These are phyloP conservation scores for Nasua narica DNA, from an alignment of 2,797 vertebrate genomes.

Conservation along the genomic window DNA sequence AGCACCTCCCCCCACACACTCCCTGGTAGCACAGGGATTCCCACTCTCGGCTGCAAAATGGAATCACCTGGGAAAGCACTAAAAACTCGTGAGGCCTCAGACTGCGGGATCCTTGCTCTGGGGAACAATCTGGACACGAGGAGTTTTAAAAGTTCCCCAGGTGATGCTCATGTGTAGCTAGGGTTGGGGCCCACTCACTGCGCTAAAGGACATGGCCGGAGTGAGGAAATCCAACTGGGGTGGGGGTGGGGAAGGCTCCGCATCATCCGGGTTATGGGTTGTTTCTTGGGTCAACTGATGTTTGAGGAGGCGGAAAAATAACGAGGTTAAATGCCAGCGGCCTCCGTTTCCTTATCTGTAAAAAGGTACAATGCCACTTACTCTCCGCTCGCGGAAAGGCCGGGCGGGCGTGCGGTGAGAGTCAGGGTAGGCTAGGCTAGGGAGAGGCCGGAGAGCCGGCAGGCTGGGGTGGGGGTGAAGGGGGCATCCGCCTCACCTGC, in stretches of 20 bases:
- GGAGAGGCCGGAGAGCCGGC: fast-evolving
- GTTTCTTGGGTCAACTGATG: neutral
- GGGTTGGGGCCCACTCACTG: neutral
- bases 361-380: neutral
- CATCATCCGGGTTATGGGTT: neutral
- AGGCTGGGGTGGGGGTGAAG: neutral
- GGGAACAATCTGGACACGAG: neutral
- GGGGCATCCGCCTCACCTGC: constrained; percentile 85
- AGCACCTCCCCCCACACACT: neutral
- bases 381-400: neutral
- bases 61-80: neutral
- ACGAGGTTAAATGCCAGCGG: neutral
- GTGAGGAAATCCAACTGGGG: neutral
- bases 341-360: neutral
- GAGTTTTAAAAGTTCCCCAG: neutral
- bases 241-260: no score
- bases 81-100: neutral
- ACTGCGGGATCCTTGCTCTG: fast-evolving
- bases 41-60: neutral
- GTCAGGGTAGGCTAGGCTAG: neutral
- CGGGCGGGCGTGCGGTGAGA: fast-evolving
- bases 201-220: no score
- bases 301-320: neutral
- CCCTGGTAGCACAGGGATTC: neutral
- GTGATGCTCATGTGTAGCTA: neutral